Conservation (phyloP, 2,113 vertebrate species). For the Irena cyanogastra region DNA sequence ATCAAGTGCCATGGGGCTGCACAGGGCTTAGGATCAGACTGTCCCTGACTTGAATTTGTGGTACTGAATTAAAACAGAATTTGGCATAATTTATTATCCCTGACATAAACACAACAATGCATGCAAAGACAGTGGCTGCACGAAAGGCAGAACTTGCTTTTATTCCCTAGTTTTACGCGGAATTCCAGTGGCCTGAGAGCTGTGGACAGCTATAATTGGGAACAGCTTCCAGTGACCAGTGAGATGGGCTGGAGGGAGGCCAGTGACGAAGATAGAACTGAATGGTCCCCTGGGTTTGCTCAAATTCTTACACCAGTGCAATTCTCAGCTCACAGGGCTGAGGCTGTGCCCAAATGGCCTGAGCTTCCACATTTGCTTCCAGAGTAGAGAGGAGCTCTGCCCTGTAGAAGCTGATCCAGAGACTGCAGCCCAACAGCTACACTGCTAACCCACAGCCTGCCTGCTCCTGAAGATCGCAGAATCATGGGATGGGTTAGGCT, state of each 20-base stretch:
- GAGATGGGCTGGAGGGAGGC: neutral
- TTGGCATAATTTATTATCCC: neutral
- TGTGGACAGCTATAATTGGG: neutral
- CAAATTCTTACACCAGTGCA: neutral
- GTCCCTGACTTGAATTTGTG: neutral
- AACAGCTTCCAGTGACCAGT: neutral
- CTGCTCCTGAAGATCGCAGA: neutral
- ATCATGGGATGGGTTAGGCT: neutral
- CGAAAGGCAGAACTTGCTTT: neutral
- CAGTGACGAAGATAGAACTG: neutral
- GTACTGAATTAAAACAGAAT: neutral
- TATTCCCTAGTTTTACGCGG: neutral
- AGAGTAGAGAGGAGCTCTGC: neutral
- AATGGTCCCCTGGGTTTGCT: neutral
- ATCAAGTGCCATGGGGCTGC: neutral
- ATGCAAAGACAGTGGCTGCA: neutral
- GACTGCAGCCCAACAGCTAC: neutral
- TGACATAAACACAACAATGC: neutral
- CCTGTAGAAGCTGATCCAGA: neutral
- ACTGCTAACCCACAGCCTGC: neutral
- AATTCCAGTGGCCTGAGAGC: slow-evolving; percentile 7
- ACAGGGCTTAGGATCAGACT: neutral
- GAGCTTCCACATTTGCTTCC: neutral
- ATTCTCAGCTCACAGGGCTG: neutral
- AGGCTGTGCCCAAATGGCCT: neutral